Evolutionary conservation across 2,113 vertebrate genomes (phyloP), one percentile per base, ranked within the genome.

Genomic region (Illadopsis cleaveri): DNA sequence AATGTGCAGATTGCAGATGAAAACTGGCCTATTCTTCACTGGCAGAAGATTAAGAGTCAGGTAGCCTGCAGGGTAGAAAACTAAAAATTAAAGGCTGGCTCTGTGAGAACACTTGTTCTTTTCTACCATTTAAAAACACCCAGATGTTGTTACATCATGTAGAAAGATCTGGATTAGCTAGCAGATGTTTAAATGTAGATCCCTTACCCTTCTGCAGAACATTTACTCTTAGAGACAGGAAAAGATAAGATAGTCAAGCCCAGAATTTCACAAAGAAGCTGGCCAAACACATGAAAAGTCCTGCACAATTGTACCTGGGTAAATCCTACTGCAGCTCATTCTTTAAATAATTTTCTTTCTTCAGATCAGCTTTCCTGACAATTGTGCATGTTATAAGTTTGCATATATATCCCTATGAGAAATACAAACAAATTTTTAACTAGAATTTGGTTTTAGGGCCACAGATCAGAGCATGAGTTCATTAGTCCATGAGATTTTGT

Each of bases 1-100:
- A 35, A 44, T 37, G 58, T 91, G 50, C 70, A 94, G 58, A 73
- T 70, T 83, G 54, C 66, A 77, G 44, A 62, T 70, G 66, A 73
- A 95, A 87, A 80, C 50, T 72, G 54, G 37, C 35, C 87, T 72
- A 23, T n/a, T 85, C 45, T 91, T 42, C 68, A 51, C 38, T 87
- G 94, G 70, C 79, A 73, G 50, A 96, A 82, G 78, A 83, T 91
- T 94, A 47, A 70, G 65, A 84, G 35, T 57, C 15, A 0, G 37
- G 79, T 84, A 72, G 91, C 91, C 94, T 91, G 81, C 81, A 72
- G 94, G 82, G 44, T 50, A 80, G 78, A 91, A 94, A 95, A 91
- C 61, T 70, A 48, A 82, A 96, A 95, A 80, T 88, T 88, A 94
- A 94, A 95, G 91, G 42, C 42, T 38, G 47, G 3, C 50, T 90